These are phyloP conservation scores for Turnix velox DNA, from an alignment of 2,113 vertebrate species.

Conservation along the genomic window DNA sequence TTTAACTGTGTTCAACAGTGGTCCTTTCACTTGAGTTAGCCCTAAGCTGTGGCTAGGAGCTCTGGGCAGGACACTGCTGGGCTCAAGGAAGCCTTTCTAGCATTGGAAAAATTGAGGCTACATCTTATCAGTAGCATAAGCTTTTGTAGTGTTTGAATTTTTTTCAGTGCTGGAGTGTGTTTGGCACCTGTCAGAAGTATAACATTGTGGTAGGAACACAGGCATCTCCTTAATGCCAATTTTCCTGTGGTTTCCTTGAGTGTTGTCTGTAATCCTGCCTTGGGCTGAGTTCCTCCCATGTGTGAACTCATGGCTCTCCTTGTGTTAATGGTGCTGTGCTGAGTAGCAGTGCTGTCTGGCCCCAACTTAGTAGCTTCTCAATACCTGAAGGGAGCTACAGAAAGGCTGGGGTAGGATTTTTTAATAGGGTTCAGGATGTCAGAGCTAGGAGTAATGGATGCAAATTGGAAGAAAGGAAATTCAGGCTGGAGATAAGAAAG, in stretches of 20 bases:
- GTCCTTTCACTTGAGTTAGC: neutral
- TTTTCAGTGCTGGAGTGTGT: neutral
- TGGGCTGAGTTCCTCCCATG: fast-evolving
- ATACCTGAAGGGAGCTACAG: too few species aligned
- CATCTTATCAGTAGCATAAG: neutral
- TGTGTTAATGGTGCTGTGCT: neutral
- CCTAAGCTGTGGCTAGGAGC: neutral
- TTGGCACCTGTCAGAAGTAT: neutral
- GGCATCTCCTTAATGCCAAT: neutral
- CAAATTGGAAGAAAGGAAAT: too few species aligned
- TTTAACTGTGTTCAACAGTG: neutral
- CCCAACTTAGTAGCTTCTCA: too few species aligned
- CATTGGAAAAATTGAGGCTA: fast-evolving
- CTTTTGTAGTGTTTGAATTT: neutral
- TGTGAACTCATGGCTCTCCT: neutral
- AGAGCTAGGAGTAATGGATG: too few species aligned
- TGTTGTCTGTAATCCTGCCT: neutral
- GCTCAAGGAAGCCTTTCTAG: neutral
- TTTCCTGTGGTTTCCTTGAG: neutral
- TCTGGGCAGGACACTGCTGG: neutral
- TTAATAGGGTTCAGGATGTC: too few species aligned
- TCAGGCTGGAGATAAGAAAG: too few species aligned
- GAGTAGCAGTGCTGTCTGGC: neutral
- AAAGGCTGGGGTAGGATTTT: too few species aligned
- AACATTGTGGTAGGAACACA: neutral